phyloP scores from a whole-genome alignment of 2,888 invertebrate genomes.

The Notocelia uddmanniana region DNA sequence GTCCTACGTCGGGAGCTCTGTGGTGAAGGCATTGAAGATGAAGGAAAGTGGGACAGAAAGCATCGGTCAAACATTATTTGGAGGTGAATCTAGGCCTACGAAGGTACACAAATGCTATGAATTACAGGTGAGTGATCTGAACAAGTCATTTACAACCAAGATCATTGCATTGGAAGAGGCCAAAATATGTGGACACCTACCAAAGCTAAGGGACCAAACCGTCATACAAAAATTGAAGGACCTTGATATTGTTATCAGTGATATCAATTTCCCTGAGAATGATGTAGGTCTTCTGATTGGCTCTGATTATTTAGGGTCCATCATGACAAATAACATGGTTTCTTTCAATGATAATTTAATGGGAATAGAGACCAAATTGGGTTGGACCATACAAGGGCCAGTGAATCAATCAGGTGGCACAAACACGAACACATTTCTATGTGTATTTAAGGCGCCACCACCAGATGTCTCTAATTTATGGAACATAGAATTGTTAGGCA shows the following conservation, averaged over 20 bases:
- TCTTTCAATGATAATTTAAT: no score
- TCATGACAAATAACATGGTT: no score
- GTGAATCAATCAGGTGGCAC: no score
- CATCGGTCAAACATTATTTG: not conserved
- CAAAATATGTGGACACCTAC: conserved; percentile 1
- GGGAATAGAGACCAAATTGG: no score
- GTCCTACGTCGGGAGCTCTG: not conserved
- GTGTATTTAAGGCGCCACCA: no score
- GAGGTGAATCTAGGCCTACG: conserved; percentile 1
- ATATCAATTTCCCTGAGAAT: not conserved
- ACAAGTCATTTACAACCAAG: not conserved
- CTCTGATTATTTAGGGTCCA: not conserved
- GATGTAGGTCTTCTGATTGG: not conserved
- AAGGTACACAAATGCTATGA: not conserved
- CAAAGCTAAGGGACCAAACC: not conserved
- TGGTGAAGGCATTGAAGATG: not conserved
- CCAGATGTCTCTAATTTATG: not conserved
- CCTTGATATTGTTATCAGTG: not conserved
- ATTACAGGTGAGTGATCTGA: not conserved
- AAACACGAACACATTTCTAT: no score
- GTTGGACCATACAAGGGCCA: no score
- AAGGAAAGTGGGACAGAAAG: no score
- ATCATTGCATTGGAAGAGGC: not conserved
- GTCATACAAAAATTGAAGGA: not conserved
- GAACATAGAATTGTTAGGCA: conserved; percentile 1